Evolutionary conservation across 2,888 invertebrate genomes (phyloP).

Genomic region (Tineola bisselliella): DNA sequence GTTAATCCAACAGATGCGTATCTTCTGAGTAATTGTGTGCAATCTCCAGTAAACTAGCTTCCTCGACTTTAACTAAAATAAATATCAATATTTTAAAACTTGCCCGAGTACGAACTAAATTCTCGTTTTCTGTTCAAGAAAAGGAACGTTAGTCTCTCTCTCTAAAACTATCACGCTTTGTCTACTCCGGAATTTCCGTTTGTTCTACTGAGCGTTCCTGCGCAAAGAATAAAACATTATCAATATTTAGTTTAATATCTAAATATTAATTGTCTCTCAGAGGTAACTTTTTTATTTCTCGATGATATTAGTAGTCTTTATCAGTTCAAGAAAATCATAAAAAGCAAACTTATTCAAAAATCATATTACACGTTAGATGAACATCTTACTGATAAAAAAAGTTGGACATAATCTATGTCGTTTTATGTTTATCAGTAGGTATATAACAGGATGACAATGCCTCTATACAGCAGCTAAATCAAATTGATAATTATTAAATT

Average conservation of each 20-base stretch:
- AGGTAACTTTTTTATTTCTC: neutral
- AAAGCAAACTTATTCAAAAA: too few relatives aligned
- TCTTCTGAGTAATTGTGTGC: neutral
- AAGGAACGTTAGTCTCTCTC: neutral
- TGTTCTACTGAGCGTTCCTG: slow-evolving; percentile 6
- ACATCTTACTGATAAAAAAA: too few relatives aligned
- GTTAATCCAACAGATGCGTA: neutral
- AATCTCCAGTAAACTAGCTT: neutral
- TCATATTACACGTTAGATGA: too few relatives aligned
- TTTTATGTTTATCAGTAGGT: too few relatives aligned
- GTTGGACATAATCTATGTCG: too few relatives aligned
- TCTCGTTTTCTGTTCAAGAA: neutral
- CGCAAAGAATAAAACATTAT: neutral
- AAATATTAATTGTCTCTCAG: neutral
- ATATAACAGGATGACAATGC: too few relatives aligned
- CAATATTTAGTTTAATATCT: neutral
- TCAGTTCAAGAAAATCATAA: too few relatives aligned
- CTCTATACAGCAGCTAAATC: too few relatives aligned
- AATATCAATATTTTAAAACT: neutral
- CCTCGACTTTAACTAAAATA: neutral
- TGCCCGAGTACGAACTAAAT: neutral
- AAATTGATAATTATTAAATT: too few relatives aligned
- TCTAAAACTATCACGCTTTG: slow-evolving; percentile 13
- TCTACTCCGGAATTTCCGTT: slow-evolving; percentile 13
- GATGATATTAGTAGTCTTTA: too few relatives aligned